Base-by-base conservation (phyloP, 2,797 vertebrate species). In the Holocentrus rufus region DNA sequence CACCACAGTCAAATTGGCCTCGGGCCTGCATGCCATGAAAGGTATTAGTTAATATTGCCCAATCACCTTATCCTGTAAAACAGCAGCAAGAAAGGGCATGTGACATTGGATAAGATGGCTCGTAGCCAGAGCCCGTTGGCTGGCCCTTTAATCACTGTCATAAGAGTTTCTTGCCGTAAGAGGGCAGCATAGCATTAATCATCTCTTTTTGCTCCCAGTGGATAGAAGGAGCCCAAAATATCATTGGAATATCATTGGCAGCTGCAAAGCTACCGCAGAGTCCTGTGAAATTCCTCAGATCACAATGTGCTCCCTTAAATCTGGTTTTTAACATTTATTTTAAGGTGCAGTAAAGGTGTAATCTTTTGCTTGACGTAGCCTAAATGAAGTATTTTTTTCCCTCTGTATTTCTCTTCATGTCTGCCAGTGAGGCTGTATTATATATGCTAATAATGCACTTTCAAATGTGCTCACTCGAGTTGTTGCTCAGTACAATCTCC, bases 191-290 rank as follows among this genome's bases (percentile, higher is more conserved):
- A 62, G 79, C 70, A 46, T 84, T 74, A 81, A 73, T 82, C 65
- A 77, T 72, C 25, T 67, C 73, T 31, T 77, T 58, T 22, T 34
- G 69, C 74, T 85, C 72, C 74, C 71, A 44, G 69, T 68, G 50
- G 80, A 79, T 72, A 77, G 76, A 86, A 82, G 61, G 82, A 87
- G 83, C 83, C 77, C 72, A 89, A 88, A 85, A 82, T 85, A 81
- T 85, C 82, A 84, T 52, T 77, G 76, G 85, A 85, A 82, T 85
- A 81, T 85, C 82, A 84, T 49, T 77, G 76, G 85, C 83, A 89
- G 81, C 86, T 89, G 85, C 85, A 80, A 74, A 58, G 49, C 75
- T 82, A 86, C 88, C 88, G 89, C 88, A 89, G 85, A 85, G 76
- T 83, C 69, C 69, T 77, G 83, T 60, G 68, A 81, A 81, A 87